Evolutionary conservation across 2,113 vertebrate genomes (phyloP).

Genomic region (Cyanoramphus novaezelandiae): DNA sequence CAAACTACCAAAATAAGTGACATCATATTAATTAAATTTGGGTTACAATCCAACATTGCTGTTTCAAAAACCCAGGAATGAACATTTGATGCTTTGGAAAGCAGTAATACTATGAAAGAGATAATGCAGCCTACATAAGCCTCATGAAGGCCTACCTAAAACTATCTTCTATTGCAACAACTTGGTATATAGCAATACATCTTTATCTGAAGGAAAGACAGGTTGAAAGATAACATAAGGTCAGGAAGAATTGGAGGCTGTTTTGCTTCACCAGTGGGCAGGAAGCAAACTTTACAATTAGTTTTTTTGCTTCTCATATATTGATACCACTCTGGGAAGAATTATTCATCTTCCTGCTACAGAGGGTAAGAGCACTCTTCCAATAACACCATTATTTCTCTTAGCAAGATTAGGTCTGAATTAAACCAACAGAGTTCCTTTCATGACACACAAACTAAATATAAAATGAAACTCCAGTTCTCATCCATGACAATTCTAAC

Average conservation of each 20-base stretch:
- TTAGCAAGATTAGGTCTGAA: background rate
- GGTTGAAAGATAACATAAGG: background rate
- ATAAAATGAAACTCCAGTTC: background rate
- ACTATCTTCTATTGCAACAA: background rate
- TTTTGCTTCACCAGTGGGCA: background rate
- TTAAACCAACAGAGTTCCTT: background rate
- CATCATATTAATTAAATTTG: background rate
- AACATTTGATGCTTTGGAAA: background rate
- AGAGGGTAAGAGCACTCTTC: background rate
- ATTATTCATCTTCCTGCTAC: background rate
- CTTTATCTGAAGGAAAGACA: background rate
- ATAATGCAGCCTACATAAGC: background rate
- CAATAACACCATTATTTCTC: background rate
- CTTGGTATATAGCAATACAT: background rate
- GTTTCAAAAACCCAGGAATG: background rate
- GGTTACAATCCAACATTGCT: background rate
- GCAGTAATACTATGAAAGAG: background rate
- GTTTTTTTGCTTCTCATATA: background rate
- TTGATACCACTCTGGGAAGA: background rate
- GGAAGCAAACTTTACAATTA: background rate
- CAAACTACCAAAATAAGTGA: constrained; percentile 82
- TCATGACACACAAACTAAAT: background rate
- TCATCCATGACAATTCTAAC: background rate
- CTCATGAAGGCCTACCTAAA: background rate
- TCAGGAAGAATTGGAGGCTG: background rate